Base-by-base conservation (phyloP, 2,113 vertebrate genomes). In the Pomatorhinus ruficollis region DNA sequence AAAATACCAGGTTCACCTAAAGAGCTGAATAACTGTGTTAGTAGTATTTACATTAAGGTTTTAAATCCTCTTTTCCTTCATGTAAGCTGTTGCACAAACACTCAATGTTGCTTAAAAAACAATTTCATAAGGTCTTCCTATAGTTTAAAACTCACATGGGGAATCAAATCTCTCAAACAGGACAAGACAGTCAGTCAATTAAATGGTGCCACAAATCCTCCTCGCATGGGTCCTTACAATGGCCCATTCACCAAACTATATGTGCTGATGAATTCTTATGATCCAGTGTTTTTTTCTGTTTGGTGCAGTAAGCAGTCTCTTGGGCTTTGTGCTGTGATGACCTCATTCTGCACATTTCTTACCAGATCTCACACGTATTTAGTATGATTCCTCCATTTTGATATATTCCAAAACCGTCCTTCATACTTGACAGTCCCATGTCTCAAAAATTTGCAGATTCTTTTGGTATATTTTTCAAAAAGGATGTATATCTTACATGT, bases 81-180 rank as follows among this genome's bases (percentile, higher is more conserved):
- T 30, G 19, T 42, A 60, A 71, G 22, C 12, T 66, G 47, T 24
- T 79, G 13, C 31, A 86, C 44, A 81, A 81, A 61, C 17, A 54
- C 12, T 40, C 40, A 59, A 5, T 33, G 30, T 33, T 69, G 19
- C 35, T 74, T 39, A 69, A 50, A 50, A 87, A 69, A 65, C 2
- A 47, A 61, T 28, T 8, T 39, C 13, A 30, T 59, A 23, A 10
- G 7, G 10, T 31, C 53, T 83, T 89, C 30, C 4, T 24, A 13
- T 7, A 83, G 12, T 12, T 10, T 59, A 45, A 16, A 15, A 40
- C 6, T 71, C 33, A 57, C 12, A 56, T 0, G 0, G 6, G 10
- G 10, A 86, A 79, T 30, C 37, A 83, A 89, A 91, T 10, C 11
- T 63, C 28, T 61, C 16, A 44, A 40, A 95, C 86, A 68, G 2